Evolutionary conservation across 2,797 vertebrate genomes (phyloP), one percentile per base, ranked within the genome.

Genomic region (Eupleurogrammus muticus): DNA sequence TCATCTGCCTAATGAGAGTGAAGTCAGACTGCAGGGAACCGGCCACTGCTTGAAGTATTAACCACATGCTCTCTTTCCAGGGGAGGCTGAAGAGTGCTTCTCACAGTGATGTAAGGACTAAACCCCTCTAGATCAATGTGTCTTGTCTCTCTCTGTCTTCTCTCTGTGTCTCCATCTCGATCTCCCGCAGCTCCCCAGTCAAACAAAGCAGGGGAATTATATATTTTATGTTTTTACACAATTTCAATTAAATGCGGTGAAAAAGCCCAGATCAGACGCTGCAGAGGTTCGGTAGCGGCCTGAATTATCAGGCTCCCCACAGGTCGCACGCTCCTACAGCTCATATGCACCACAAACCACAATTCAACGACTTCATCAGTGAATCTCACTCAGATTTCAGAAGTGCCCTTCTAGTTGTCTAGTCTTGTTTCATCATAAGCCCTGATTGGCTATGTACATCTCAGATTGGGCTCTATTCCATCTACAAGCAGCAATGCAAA

Each of bases 21-120:
- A 75, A 85, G 66, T 89, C 80, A 80, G 82, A 74, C 53, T 80
- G 75, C 76, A 58, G 80, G 62, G 63, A 77, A 77, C 66, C 76
- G 75, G 87, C 83, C 75, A 75, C 79, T 84, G 85, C 74, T 89
- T 87, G 67, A 82, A 86, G 80, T 93, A 92, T 94, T 94, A 93
- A 94, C 91, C 90, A 80, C 88, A 68, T 94, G 90, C 90, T 95
- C 93, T 99, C 94, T 98, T 96, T 96, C 92, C 97, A 99, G 98
- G 97, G 97, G 95, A 99, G 96, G 95, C 96, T 96, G 96, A 99
- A 98, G 96, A 94, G 93, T 94, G 96, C 96, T 95, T 97, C 97
- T 96, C 98, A 99, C 96, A 97, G 96, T 94, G 97, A 99, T 97
- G 97, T 99, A 98, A 98, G 98, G 90, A 94, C 83, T 92, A 93